Percentiles rank a stretch among this genome's conserved stretches.
phyloP scores from a whole-genome alignment of 1,140 invertebrate genomes.

The Papilio helenus region DNA sequence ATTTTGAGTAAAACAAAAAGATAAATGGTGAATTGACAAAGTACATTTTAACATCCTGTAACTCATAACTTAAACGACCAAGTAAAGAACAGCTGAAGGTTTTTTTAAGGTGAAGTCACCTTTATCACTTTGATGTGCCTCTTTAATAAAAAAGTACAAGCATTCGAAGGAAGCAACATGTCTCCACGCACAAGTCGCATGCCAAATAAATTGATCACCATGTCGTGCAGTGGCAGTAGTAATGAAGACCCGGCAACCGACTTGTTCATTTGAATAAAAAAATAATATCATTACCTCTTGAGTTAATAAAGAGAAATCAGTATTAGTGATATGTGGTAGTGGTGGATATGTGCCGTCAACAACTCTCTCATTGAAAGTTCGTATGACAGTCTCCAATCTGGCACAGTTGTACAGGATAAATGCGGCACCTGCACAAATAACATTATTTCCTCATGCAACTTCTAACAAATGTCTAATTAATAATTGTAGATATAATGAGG shows the following conservation, averaged over 20 bases:
- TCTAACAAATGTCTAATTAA: not conserved
- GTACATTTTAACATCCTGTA: not conserved
- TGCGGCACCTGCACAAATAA: conserved; percentile 81
- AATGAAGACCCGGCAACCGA: not conserved
- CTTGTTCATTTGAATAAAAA: not conserved
- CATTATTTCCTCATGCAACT: too few species aligned
- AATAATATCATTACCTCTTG: conserved; percentile 82
- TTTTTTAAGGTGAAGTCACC: not conserved
- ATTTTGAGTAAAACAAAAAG: conserved; percentile 19
- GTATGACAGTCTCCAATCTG: conserved; percentile 85
- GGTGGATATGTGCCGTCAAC: conserved; percentile 81
- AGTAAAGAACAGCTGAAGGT: not conserved
- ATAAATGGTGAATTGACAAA: conserved; percentile 15
- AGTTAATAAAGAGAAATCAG: conserved; percentile 85
- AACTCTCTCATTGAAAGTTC: conserved; percentile 84
- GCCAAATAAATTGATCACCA: too few species aligned
- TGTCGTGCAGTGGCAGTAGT: too few species aligned
- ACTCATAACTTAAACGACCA: not conserved
- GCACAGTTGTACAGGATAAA: conserved; percentile 90
- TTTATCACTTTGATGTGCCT: not conserved
- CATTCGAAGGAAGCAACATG: too few species aligned
- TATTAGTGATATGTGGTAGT: conserved; percentile 81
- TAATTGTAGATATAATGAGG: not conserved
- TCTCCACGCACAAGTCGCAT: too few species aligned
- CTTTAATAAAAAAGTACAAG: too few species aligned